phyloP scores from a whole-genome alignment of 2,113 vertebrate species.

The Glaucomys volans region DNA sequence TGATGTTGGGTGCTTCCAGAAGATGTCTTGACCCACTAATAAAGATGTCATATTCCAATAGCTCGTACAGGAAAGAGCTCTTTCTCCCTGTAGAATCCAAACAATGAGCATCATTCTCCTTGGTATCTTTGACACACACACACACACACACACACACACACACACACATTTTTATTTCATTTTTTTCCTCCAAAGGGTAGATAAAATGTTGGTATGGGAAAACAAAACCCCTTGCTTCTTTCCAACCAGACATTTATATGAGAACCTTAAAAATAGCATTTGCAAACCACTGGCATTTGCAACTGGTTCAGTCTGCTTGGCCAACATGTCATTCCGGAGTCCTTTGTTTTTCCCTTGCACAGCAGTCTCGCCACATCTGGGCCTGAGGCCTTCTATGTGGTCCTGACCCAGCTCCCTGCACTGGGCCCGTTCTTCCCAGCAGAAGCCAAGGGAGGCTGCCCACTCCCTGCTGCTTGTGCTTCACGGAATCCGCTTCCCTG shows the following conservation, averaged over 20 bases:
- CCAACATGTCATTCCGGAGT: background rate
- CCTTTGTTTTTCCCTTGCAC: conserved; percentile 45
- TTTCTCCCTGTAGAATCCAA: background rate
- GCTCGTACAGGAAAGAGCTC: background rate
- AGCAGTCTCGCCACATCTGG: conserved; percentile 21
- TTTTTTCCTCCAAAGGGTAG: background rate
- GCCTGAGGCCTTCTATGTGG: background rate
- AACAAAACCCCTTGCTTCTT: conserved; percentile 29
- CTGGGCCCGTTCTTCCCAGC: background rate
- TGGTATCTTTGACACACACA: background rate
- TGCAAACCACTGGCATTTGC: conserved; percentile 49
- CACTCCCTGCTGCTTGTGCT: background rate
- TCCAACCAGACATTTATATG: conserved; percentile 10
- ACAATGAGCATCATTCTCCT: background rate
- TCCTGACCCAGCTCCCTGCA: background rate
- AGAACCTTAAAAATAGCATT: conserved; percentile 73
- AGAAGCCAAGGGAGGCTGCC: background rate
- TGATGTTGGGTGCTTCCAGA: background rate
- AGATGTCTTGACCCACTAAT: background rate
- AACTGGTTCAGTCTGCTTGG: background rate
- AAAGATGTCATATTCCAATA: background rate
- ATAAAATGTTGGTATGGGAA: conserved; percentile 25
- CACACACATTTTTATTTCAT: background rate
- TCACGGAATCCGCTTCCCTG: background rate
- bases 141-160: no score